Evolutionary conservation across 2,113 vertebrate genomes (phyloP), one percentile per base, ranked within the genome.

Genomic region (Gasterosteus aculeatus): DNA sequence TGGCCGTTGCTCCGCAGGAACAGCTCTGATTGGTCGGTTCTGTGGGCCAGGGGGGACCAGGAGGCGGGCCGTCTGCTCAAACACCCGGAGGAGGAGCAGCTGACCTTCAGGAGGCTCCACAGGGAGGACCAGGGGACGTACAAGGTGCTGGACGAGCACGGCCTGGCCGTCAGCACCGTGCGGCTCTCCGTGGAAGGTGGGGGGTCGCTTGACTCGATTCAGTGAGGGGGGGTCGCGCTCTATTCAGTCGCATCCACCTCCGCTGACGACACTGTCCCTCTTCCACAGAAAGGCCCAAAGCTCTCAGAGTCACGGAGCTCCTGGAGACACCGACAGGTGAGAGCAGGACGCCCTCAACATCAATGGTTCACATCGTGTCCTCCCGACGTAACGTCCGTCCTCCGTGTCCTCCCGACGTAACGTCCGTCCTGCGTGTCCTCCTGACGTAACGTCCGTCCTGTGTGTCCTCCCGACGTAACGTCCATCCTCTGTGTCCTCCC

Each of bases 151-250:
- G 93, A 94, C 3, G 5, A 59, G 0, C 60, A 87, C 0, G 93
- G 93, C 7, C 88, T 90, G n/a, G 53, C 85, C 0, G 69, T 94
- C 56, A 94, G 93, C 90, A 93, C 92, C 8, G 78, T 92, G 67
- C 72, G 71, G 60, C 90, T 94, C 38, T 71, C 29, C 0, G 78
- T 94, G 54, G 61, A 83, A 35, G 91, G 93, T 94, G 56, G 82
- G 85, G 10, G 10, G 8, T 4, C 5, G 35, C 33, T 33, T 33
- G 33, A 26, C 33, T 33, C 33, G 3, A 33, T 33, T 33, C 33
- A 38, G 35, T 5, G 35, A 38, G 35, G 6, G 35, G 35, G 35
- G 35, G 35, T 38, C 35, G 0, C 35, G 5, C 35, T 5, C 5
- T 38, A 38, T 38, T 38, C 35, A 38, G 5, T 38, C 35, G 33